Conservation (phyloP, 2,888 invertebrate genomes). For the Oscheius myriophilus region DNA sequence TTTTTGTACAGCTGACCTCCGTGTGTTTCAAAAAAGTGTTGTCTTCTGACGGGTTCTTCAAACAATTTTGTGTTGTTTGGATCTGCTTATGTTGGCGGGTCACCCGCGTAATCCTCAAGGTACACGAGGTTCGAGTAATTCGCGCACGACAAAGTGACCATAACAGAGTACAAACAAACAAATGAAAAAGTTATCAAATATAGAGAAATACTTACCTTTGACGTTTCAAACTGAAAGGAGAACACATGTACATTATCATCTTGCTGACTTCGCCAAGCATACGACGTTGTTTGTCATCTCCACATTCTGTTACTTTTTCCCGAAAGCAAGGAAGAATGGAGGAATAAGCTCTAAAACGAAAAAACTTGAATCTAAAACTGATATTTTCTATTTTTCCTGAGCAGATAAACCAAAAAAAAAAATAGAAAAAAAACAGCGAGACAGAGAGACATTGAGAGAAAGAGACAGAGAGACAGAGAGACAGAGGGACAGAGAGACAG, state of each 20-base stretch:
- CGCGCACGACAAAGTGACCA: slow-evolving; percentile 20
- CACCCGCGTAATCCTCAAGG: slow-evolving; percentile 19
- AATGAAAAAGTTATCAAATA: neutral
- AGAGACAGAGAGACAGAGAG: too few relatives aligned
- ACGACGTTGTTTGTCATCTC: slow-evolving; percentile 62
- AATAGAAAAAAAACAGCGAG: slow-evolving; percentile 16
- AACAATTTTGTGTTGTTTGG: slow-evolving; percentile 10
- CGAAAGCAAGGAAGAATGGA: slow-evolving; percentile 68
- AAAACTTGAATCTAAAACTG: neutral
- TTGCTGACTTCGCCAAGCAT: slow-evolving; percentile 66
- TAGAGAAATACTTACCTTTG: slow-evolving; percentile 47
- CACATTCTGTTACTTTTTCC: slow-evolving; percentile 64
- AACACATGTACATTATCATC: slow-evolving; percentile 68
- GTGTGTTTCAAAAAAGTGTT: too few relatives aligned
- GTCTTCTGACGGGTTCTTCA: neutral
- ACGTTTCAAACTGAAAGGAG: slow-evolving; percentile 62
- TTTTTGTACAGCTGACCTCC: neutral
- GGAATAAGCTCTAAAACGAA: slow-evolving; percentile 59
- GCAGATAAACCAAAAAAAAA: too few relatives aligned
- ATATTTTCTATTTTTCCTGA: neutral
- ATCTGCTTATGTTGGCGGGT: slow-evolving; percentile 24
- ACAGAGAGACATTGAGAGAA: too few relatives aligned
- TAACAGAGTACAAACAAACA: slow-evolving; percentile 1
- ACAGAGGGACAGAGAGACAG: too few relatives aligned
- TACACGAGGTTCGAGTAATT: slow-evolving; percentile 27